phyloP scores from a whole-genome alignment of 2,113 vertebrate species.

The Seriola rivoliana region DNA sequence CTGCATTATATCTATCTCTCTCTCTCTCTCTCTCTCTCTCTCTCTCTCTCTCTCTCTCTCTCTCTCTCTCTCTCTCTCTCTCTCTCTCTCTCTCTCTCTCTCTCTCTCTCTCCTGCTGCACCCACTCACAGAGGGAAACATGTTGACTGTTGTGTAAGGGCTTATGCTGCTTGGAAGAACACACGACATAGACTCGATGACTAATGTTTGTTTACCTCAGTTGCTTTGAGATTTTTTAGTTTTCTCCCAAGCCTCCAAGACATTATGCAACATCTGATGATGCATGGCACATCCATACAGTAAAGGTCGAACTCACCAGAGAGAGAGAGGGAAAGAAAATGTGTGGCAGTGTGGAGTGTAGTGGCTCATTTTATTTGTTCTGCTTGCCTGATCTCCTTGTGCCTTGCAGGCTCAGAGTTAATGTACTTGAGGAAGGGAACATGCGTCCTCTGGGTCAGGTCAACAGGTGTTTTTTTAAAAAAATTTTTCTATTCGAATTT shows the following conservation, averaged over 20 bases:
- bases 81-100: background rate
- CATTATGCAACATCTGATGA: conserved; percentile 68
- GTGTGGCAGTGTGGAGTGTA: conserved; percentile 8
- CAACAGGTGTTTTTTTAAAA: conserved; percentile 36
- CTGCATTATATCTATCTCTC: conserved; percentile 23
- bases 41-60: no score
- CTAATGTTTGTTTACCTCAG: conserved; percentile 74
- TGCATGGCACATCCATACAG: conserved; percentile 51
- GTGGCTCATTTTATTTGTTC: conserved; percentile 35
- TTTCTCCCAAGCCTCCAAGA: conserved; percentile 62
- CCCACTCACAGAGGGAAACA: conserved; percentile 68
- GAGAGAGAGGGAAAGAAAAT: background rate
- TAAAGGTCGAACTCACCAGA: conserved; percentile 47
- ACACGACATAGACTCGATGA: conserved; percentile 64
- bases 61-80: no score
- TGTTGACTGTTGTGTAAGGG: conserved; percentile 68
- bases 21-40: background rate
- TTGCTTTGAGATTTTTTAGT: conserved; percentile 59
- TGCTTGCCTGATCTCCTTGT: conserved; percentile 16
- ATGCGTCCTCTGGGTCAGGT: conserved; percentile 34
- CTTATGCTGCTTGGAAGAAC: conserved; percentile 51
- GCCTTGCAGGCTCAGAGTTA: conserved; percentile 26
- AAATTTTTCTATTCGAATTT: conserved; percentile 5
- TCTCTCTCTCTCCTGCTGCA: conserved; percentile 40
- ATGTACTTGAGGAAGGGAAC: conserved; percentile 22